Conservation (phyloP, 2,113 vertebrate genomes). For the Poeciliopsis turrubarensis region DNA sequence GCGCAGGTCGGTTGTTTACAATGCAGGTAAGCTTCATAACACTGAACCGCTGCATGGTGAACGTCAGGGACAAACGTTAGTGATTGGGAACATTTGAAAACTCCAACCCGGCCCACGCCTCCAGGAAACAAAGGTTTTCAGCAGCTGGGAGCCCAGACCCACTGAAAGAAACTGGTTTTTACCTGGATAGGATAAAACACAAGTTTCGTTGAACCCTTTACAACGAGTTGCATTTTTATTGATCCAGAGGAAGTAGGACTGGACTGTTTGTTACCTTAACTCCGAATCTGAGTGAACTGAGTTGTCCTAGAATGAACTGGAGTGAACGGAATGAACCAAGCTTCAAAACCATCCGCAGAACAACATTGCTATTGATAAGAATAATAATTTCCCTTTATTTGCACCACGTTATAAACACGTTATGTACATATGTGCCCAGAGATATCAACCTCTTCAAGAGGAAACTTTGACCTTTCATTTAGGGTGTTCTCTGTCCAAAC, state of each 20-base stretch:
- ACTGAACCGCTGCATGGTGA: too few species aligned
- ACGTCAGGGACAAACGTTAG: too few species aligned
- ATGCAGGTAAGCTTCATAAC: too few species aligned
- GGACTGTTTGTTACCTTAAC: not conserved
- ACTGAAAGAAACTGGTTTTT: too few species aligned
- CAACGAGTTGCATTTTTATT: too few species aligned
- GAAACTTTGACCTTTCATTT: not conserved
- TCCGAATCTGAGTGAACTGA: not conserved
- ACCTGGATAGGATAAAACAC: too few species aligned
- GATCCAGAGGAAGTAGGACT: not conserved
- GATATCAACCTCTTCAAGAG: not conserved
- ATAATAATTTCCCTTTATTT: slow-evolving; percentile 34
- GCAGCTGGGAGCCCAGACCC: too few species aligned
- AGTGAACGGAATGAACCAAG: not conserved
- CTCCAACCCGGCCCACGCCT: too few species aligned
- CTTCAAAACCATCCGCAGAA: not conserved
- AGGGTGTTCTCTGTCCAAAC: not conserved
- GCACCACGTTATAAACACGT: slow-evolving; percentile 12
- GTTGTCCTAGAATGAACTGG: not conserved
- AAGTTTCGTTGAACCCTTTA: too few species aligned
- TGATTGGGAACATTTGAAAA: too few species aligned
- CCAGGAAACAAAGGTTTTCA: too few species aligned
- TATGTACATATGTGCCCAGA: not conserved
- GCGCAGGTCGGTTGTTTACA: too few species aligned
- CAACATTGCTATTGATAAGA: not conserved